A percentile compares a stretch with the other conserved stretches of the same genome.
phyloP scores from a whole-genome alignment of 2,797 vertebrate genomes.

The Rhincodon typus region DNA sequence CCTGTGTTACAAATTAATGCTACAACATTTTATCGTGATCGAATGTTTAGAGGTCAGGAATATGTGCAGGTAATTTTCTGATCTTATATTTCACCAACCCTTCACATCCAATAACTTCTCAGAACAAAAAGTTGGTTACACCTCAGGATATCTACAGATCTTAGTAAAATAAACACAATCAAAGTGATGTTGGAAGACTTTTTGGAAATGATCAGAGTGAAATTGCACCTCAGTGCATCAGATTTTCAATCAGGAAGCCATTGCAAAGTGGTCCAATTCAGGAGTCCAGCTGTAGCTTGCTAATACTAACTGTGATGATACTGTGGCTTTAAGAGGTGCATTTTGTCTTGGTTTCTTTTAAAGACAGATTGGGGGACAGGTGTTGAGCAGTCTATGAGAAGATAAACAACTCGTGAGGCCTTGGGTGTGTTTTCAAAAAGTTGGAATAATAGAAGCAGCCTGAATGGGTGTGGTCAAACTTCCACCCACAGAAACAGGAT shows the following conservation, averaged over 20 bases:
- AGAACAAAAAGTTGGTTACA: neutral
- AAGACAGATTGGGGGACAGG: too few relatives aligned
- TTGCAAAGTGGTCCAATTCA: neutral
- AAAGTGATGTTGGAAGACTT: too few relatives aligned
- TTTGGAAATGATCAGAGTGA: neutral
- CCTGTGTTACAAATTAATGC: neutral
- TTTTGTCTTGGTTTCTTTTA: too few relatives aligned
- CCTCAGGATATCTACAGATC: neutral
- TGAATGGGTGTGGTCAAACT: too few relatives aligned
- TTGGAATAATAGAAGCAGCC: too few relatives aligned
- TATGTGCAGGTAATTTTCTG: neutral
- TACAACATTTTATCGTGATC: neutral
- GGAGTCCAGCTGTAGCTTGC: neutral
- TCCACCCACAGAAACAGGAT: too few relatives aligned
- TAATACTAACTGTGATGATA: neutral
- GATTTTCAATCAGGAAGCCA: neutral
- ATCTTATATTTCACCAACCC: neutral
- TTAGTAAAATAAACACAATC: neutral
- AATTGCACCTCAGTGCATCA: neutral
- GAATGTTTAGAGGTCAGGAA: neutral
- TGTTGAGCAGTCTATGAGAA: too few relatives aligned
- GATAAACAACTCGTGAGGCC: too few relatives aligned
- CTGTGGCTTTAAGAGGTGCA: too few relatives aligned
- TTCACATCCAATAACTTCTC: neutral
- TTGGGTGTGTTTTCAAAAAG: too few relatives aligned